These are phyloP conservation scores for Enteromius trimaculatus DNA, from an alignment of 2,797 vertebrate species.

Conservation along the genomic window DNA sequence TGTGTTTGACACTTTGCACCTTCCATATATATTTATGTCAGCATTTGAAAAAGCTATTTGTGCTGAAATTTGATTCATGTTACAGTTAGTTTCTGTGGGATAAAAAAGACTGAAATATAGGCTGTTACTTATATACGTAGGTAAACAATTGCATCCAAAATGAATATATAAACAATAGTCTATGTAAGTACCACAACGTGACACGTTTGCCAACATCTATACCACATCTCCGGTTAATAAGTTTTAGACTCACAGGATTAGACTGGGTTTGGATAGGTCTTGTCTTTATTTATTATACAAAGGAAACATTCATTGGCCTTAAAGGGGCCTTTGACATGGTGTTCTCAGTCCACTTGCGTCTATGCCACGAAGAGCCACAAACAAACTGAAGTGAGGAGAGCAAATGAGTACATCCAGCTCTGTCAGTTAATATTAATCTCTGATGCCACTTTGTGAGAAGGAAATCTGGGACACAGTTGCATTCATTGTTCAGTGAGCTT, in stretches of 20 bases:
- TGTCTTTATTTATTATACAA: constrained; percentile 26
- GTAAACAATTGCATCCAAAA: background rate
- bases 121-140: background rate
- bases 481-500: constrained; percentile 99
- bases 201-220: background rate
- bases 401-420: constrained; percentile 41
- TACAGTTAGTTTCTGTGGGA: background rate
- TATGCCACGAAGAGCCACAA: constrained; percentile 27
- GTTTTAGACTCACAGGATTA: constrained; percentile 15
- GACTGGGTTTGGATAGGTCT: constrained; percentile 27
- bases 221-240: background rate
- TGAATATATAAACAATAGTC: background rate
- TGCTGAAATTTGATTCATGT: background rate
- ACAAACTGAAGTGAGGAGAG: constrained; percentile 19
- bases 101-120: background rate
- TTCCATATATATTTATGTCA: background rate
- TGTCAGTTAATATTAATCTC: constrained; percentile 36
- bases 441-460: constrained; percentile 65
- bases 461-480: constrained; percentile 98
- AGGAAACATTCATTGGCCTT: constrained; percentile 28
- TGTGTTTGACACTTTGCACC: background rate
- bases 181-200: background rate
- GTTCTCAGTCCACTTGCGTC: constrained; percentile 1
- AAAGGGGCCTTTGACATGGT: constrained; percentile 17
- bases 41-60: background rate